Percentiles rank a stretch among this genome's conserved stretches.
phyloP scores from a whole-genome alignment of 1,140 invertebrate species.

The Zelostemma sp. region DNA sequence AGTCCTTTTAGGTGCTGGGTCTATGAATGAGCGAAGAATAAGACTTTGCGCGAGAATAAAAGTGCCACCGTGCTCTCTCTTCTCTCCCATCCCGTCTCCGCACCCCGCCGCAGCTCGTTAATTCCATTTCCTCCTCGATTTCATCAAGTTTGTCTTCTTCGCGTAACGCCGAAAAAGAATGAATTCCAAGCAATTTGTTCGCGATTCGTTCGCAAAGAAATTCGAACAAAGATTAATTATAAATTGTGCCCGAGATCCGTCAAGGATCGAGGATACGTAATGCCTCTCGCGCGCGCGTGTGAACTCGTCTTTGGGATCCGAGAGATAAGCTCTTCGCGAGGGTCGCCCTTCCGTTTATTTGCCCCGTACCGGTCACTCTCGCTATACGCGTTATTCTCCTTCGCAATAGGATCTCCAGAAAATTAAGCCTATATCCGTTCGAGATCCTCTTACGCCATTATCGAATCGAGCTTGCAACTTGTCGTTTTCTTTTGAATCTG shows the following conservation, averaged over 20 bases:
- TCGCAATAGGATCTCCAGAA: slow-evolving; percentile 26
- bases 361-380: slow-evolving; percentile 23
- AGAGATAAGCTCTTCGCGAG: slow-evolving; percentile 31
- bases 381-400: slow-evolving; percentile 9
- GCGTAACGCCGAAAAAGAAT: no score
- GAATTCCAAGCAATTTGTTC: no score
- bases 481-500: slow-evolving; percentile 23
- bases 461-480: slow-evolving; percentile 38
- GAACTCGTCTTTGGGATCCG: slow-evolving; percentile 31
- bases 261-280: slow-evolving; percentile 13
- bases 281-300: slow-evolving; percentile 20
- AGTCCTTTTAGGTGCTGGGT: no score
- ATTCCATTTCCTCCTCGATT: no score
- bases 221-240: no score
- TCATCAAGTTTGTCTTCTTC: no score
- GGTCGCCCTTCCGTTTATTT: slow-evolving; percentile 17
- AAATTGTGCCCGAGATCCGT: slow-evolving; percentile 3
- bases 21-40: no score
- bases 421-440: slow-evolving; percentile 48
- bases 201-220: no score
- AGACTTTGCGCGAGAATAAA: no score
- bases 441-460: slow-evolving; percentile 53
- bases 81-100: no score
- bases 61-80: no score
- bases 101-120: no score